Conservation (phyloP, 2,888 invertebrate genomes). For the Thymelicus acteon region DNA sequence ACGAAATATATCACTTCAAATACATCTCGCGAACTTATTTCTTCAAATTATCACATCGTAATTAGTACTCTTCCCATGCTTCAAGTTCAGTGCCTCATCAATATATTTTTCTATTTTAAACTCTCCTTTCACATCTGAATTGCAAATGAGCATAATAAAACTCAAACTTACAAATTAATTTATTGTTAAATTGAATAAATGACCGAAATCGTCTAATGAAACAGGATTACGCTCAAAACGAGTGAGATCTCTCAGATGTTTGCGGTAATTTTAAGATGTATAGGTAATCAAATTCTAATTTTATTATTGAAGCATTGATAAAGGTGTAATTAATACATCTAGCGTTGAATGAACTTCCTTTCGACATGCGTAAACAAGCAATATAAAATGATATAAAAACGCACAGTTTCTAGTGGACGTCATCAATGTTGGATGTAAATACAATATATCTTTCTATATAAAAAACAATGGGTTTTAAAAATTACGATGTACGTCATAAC, state of each 20-base stretch:
- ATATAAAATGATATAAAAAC: neutral
- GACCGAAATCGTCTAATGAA: conserved; percentile 19
- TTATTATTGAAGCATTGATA: neutral
- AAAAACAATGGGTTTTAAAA: too few relatives aligned
- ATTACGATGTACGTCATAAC: too few relatives aligned
- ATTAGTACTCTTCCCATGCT: conserved; percentile 11
- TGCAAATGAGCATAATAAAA: conserved; percentile 20
- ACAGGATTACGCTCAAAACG: neutral
- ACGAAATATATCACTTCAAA: too few relatives aligned
- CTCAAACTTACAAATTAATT: conserved; percentile 18
- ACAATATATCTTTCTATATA: too few relatives aligned
- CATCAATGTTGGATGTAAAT: too few relatives aligned
- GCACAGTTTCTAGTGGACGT: too few relatives aligned
- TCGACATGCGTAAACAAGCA: neutral
- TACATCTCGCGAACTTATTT: neutral
- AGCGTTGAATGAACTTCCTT: conserved; percentile 1
- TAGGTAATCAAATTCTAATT: neutral
- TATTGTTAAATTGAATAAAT: conserved; percentile 14
- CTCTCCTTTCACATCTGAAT: conserved; percentile 13
- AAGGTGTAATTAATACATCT: neutral
- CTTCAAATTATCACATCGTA: neutral
- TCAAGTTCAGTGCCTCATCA: conserved; percentile 16
- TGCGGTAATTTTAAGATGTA: conserved; percentile 2
- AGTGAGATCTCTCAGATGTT: neutral
- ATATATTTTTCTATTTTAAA: neutral